Percentiles rank a stretch among this genome's conserved stretches.
Evolutionary conservation across 1,140 invertebrate genomes (phyloP).

Genomic region (Heliothis virescens): DNA sequence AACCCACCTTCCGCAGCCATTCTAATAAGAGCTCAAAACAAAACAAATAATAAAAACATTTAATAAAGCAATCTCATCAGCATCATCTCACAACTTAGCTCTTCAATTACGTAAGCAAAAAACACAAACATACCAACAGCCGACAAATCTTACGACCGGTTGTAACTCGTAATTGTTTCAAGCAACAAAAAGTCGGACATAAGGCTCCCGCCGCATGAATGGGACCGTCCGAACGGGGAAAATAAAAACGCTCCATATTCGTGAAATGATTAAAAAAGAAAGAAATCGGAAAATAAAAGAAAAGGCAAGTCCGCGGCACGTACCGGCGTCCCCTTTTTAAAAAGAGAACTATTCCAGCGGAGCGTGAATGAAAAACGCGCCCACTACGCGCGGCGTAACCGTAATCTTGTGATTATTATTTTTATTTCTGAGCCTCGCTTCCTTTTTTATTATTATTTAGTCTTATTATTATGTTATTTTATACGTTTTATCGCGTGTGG

Average conservation of each 20-base stretch:
- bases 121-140: constrained; percentile 64
- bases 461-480: constrained; percentile 80
- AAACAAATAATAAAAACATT: constrained; percentile 17
- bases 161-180: constrained; percentile 75
- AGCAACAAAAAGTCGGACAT: constrained; percentile 66
- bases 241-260: constrained; percentile 85
- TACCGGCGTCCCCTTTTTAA: constrained; percentile 77
- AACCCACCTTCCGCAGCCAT: neutral
- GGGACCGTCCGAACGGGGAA: constrained; percentile 67
- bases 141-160: constrained; percentile 62
- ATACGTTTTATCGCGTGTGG: constrained; percentile 70
- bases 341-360: constrained; percentile 81
- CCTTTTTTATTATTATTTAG: constrained; percentile 79
- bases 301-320: constrained; percentile 78
- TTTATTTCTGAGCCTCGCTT: constrained; percentile 74
- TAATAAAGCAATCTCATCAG: constrained; percentile 47
- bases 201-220: constrained; percentile 68
- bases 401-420: constrained; percentile 83
- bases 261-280: constrained; percentile 85
- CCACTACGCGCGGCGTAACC: constrained; percentile 72
- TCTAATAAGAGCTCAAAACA: neutral
- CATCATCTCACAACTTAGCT: constrained; percentile 25
- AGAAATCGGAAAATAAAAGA: constrained; percentile 69
- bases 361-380: constrained; percentile 84
- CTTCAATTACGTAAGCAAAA: constrained; percentile 64